These are phyloP conservation scores for Philaethria dido DNA, from an alignment of 2,888 invertebrate genomes.

Conservation along the genomic window DNA sequence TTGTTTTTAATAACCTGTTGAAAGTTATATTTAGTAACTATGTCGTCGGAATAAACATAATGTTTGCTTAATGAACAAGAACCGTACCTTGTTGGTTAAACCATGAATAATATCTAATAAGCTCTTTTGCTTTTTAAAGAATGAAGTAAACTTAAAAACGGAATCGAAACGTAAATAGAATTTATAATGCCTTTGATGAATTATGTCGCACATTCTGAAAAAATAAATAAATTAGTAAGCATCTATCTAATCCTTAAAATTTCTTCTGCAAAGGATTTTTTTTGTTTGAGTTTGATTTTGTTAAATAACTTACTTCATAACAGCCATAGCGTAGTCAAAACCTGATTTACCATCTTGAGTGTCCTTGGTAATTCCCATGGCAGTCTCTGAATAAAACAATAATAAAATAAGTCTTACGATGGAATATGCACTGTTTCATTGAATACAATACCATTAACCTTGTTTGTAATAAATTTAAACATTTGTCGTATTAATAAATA, in stretches of 20 bases:
- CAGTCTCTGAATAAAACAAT: slow-evolving; percentile 85
- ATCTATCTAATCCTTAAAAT: not conserved
- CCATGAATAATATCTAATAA: slow-evolving; percentile 89
- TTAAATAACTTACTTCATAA: slow-evolving; percentile 85
- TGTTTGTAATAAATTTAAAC: not conserved
- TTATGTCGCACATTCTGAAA: slow-evolving; percentile 90
- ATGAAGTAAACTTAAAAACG: slow-evolving; percentile 87
- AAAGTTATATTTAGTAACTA: slow-evolving; percentile 5
- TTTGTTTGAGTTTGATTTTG: not conserved
- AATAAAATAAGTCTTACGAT: not conserved
- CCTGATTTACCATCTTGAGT: slow-evolving; percentile 87
- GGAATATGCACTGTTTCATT: not conserved
- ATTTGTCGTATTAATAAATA: not conserved
- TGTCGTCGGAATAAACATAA: not conserved
- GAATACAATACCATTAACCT: not conserved
- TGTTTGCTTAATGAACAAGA: not conserved
- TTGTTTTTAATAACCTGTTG: slow-evolving; percentile 84
- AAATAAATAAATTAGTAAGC: slow-evolving; percentile 1
- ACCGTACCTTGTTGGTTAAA: slow-evolving; percentile 87
- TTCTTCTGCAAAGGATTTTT: not conserved
- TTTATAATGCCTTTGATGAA: slow-evolving; percentile 90
- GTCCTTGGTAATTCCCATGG: slow-evolving; percentile 91
- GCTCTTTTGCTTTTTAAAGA: slow-evolving; percentile 87
- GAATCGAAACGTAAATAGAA: slow-evolving; percentile 88
- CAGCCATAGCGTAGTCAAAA: slow-evolving; percentile 92